Base-by-base conservation (phyloP, 2,113 vertebrate species). In the Lepisosteus osseus region DNA sequence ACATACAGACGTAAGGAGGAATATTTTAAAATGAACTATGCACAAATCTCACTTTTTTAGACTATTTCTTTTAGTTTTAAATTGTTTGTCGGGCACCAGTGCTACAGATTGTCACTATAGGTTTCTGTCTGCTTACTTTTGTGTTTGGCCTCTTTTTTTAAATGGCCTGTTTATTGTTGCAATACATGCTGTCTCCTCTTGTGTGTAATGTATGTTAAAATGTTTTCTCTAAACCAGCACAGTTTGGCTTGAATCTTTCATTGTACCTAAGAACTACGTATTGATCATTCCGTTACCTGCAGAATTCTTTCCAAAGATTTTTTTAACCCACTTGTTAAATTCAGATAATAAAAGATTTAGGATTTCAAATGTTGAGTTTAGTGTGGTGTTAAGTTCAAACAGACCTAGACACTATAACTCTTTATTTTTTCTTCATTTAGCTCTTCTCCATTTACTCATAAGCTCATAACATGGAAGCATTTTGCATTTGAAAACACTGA, bases 11-110 rank as follows among this genome's bases (percentile, higher is more conserved):
- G 85, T 88, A 79, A 82, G 79, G 76, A 84, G 85, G 84, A 67
- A 67, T 68, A 84, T 86, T 69, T 17, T 78, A 87, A 87, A 82
- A 88, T 71, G 83, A 92, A 89, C 90, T 92, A 92, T 92, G 91
- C 91, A 92, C 90, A 92, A 91, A 80, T 87, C 83, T 90, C 87
- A 90, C 88, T 86, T 88, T 87, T 88, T 86, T 89, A 87, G 85
- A 87, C 77, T 84, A 82, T 88, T 87, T 87, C 80, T 76, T 83
- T 86, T 77, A 79, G 56, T 44, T 83, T 83, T 75, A 81, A 83
- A 72, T 82, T 83, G 83, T 89, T 82, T 78, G 84, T 85, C 55
- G 74, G 67, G 85, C 87, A 89, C 88, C 80, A 85, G 85, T 89
- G 84, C 78, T 79, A 40, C 83, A 83, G 86, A 83, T 82, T 84